phyloP scores from a whole-genome alignment of 2,113 vertebrate species.

The Austrofundulus limnaeus region DNA sequence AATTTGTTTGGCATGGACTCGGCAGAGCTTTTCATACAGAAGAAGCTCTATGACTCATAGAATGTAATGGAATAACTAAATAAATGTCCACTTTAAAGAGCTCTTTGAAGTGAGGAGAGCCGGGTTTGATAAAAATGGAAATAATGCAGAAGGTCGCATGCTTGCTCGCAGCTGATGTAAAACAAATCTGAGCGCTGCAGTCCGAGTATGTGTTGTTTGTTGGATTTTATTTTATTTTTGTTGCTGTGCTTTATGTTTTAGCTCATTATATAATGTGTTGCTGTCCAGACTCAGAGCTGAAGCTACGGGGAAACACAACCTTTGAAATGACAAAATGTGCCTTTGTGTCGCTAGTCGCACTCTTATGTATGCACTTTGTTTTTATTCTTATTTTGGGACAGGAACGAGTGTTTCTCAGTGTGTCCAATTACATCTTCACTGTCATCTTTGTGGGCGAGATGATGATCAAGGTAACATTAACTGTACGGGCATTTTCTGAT shows the following conservation, averaged over 20 bases:
- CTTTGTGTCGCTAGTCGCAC: conserved; percentile 16
- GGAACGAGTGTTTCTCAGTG: conserved; percentile 90
- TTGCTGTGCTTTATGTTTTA: conserved; percentile 10
- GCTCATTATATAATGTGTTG: conserved; percentile 34
- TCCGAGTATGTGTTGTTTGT: conserved; percentile 17
- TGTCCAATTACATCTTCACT: conserved; percentile 96
- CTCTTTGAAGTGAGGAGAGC: background rate
- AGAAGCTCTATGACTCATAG: background rate
- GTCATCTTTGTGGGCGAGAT: conserved; percentile 92
- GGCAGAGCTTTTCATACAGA: background rate
- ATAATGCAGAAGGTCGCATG: background rate
- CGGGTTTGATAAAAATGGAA: background rate
- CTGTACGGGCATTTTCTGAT: conserved; percentile 22
- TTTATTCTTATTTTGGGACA: conserved; percentile 69
- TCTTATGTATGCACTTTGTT: conserved; percentile 3
- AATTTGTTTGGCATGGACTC: background rate
- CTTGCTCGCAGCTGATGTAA: conserved; percentile 36
- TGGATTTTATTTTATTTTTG: conserved; percentile 35
- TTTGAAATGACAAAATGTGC: conserved; percentile 23
- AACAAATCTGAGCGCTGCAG: conserved; percentile 15
- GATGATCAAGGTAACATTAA: conserved; percentile 89
- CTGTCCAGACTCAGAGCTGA: conserved; percentile 36
- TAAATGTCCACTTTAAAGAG: background rate
- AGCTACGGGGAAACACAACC: conserved; percentile 19
- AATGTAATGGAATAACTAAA: background rate